Evolutionary conservation across 1,140 invertebrate genomes (phyloP).

Genomic region (Coenobita brevimanus): DNA sequence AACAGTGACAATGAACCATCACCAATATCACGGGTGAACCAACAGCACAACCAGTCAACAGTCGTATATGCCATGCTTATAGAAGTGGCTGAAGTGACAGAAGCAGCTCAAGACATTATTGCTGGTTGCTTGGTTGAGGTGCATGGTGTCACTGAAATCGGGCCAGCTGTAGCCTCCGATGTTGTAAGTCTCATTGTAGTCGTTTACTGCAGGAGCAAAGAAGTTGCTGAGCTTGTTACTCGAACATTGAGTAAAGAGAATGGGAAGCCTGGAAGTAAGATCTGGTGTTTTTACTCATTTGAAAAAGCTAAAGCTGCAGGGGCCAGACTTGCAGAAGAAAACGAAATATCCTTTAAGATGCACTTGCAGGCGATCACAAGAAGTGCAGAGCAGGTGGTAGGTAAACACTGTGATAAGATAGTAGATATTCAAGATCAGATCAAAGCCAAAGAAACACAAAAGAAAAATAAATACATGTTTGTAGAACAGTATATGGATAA

Average conservation of each 20-base stretch:
- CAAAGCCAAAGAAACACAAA: background rate
- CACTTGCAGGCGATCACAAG: background rate
- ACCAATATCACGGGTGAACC: too few relatives aligned
- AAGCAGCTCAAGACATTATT: too few relatives aligned
- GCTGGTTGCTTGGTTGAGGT: too few relatives aligned
- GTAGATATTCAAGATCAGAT: background rate
- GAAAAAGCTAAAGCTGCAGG: background rate
- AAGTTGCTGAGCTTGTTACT: background rate
- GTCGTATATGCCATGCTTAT: too few relatives aligned
- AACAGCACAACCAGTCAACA: too few relatives aligned
- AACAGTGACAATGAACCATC: too few relatives aligned
- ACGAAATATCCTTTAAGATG: background rate
- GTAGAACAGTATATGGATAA: background rate
- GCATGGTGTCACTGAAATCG: too few relatives aligned
- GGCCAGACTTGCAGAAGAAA: background rate
- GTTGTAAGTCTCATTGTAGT: background rate
- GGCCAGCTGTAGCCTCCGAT: background rate
- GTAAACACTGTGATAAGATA: slow-evolving; percentile 1
- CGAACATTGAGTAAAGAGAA: background rate
- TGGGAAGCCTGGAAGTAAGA: background rate
- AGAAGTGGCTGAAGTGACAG: too few relatives aligned
- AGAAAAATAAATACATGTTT: background rate
- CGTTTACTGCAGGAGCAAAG: background rate
- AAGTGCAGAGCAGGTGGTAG: background rate
- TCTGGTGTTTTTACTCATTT: slow-evolving; percentile 34